These are phyloP conservation scores for Silurus lanzhouensis DNA, from an alignment of 2,797 vertebrate species.

Conservation along the genomic window DNA sequence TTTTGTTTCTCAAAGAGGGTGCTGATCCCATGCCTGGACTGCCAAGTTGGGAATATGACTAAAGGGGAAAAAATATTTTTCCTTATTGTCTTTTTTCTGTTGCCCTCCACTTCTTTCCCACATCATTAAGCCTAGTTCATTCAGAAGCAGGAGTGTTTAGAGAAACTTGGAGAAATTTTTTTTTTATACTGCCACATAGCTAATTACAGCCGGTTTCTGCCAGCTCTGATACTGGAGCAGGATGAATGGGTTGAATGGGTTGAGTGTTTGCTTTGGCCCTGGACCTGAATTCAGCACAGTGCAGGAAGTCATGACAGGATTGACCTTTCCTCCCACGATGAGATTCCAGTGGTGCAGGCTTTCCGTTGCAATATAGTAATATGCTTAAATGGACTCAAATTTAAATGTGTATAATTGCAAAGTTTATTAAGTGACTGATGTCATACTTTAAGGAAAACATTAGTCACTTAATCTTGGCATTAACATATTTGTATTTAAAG, in stretches of 20 bases:
- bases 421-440: neutral
- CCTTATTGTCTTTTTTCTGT: neutral
- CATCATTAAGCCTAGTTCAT: constrained; percentile 7
- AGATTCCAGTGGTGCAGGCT: neutral
- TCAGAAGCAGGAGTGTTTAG: constrained; percentile 23
- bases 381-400: neutral
- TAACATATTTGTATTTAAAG: neutral
- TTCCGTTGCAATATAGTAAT: neutral
- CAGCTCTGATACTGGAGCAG: constrained; percentile 10
- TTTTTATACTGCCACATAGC: neutral
- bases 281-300: constrained; percentile 8
- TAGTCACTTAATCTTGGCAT: neutral
- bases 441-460: neutral
- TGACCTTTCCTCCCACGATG: constrained; percentile 26
- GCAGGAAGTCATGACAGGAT: constrained; percentile 27
- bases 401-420: neutral
- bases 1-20: constrained; percentile 59
- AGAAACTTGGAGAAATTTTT: neutral
- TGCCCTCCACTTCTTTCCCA: neutral
- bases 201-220: constrained; percentile 6
- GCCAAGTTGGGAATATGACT: constrained; percentile 32
- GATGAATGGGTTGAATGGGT: constrained; percentile 34
- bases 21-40: constrained; percentile 56
- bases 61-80: constrained; percentile 1
- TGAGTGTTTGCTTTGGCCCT: constrained; percentile 40